These are phyloP conservation scores for Archips crataeganus DNA, from an alignment of 2,888 invertebrate species.

Conservation along the genomic window DNA sequence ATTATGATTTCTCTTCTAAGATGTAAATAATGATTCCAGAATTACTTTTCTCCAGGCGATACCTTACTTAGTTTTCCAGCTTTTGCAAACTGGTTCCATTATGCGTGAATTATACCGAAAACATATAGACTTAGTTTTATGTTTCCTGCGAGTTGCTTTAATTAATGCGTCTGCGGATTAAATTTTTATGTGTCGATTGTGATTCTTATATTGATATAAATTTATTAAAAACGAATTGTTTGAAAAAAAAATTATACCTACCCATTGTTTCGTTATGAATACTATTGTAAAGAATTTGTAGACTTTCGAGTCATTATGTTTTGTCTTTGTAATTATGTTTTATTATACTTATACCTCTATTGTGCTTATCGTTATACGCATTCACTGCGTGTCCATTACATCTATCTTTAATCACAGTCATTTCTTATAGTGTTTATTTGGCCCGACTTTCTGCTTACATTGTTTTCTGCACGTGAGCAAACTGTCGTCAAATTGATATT, in stretches of 20 bases:
- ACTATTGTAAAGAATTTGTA: background rate
- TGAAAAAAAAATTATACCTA: too few relatives aligned
- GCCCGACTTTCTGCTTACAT: conserved; percentile 17
- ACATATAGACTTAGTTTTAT: conserved; percentile 27
- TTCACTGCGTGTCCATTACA: conserved; percentile 12
- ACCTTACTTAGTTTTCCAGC: background rate
- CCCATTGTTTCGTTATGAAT: background rate
- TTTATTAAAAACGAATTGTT: too few relatives aligned
- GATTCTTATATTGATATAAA: background rate
- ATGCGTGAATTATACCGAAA: conserved; percentile 29
- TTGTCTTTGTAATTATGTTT: background rate
- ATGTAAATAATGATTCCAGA: background rate
- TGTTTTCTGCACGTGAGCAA: conserved; percentile 24
- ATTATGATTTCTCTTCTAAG: background rate
- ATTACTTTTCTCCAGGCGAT: background rate
- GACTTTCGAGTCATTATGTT: background rate
- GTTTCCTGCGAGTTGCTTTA: conserved; percentile 30
- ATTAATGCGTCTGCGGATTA: conserved; percentile 30
- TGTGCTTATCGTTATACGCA: background rate
- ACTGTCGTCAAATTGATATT: background rate
- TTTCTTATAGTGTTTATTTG: background rate
- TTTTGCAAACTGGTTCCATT: conserved; percentile 25
- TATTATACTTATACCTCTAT: background rate
- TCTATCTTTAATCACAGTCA: background rate
- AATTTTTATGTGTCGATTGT: conserved; percentile 4